Percentiles rank a stretch among this genome's conserved stretches.
Conservation (phyloP, 35 echinoderm and acorn worm genomes). For the Lytechinus pictus region DNA sequence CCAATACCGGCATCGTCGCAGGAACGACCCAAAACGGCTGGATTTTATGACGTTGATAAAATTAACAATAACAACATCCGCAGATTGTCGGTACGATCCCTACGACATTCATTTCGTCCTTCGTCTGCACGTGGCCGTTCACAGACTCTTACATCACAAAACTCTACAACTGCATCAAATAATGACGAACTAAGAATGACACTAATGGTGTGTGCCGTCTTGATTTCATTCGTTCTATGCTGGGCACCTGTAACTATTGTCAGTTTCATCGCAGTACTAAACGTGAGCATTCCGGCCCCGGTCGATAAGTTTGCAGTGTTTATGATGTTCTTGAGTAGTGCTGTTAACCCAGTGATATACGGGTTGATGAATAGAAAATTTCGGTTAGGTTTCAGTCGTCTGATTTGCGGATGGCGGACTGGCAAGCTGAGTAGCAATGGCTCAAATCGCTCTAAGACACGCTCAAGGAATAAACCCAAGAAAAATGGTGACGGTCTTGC, state of each 20-base stretch:
- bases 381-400: conserved; percentile 58
- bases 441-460: conserved; percentile 33
- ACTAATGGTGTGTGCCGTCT: conserved; percentile 74
- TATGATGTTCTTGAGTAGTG: conserved; percentile 90
- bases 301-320: conserved; percentile 84
- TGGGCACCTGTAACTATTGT: conserved; percentile 89
- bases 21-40: conserved; percentile 42
- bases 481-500: background rate
- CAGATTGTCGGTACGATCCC: conserved; percentile 24
- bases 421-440: conserved; percentile 1
- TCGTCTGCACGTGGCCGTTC: conserved; percentile 25
- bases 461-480: background rate
- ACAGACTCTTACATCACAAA: conserved; percentile 5
- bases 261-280: conserved; percentile 74
- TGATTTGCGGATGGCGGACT: conserved; percentile 59
- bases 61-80: conserved; percentile 25
- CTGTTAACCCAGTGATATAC: conserved; percentile 86
- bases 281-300: conserved; percentile 34
- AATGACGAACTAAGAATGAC: conserved; percentile 79
- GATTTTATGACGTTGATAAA: conserved; percentile 4
- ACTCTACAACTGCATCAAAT: background rate
- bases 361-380: conserved; percentile 91
- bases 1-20: conserved; percentile 3
- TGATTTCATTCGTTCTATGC: conserved; percentile 83
- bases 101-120: conserved; percentile 28